These are phyloP conservation scores for Thaleichthys pacificus DNA, from an alignment of 2,797 vertebrate species.

Conservation along the genomic window DNA sequence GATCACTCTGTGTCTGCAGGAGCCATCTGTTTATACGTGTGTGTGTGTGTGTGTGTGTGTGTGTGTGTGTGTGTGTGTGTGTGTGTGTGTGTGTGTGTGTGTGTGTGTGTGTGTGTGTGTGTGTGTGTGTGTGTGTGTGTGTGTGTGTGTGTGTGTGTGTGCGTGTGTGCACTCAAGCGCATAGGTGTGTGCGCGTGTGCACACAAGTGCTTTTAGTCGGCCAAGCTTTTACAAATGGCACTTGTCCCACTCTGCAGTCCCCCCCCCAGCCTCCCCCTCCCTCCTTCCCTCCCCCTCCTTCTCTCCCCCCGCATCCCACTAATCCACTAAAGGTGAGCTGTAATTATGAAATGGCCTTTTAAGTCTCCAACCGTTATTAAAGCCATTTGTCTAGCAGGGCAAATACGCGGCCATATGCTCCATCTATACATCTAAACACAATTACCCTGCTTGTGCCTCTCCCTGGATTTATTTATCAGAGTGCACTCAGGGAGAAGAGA, in stretches of 20 bases:
- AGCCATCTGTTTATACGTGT: constrained; percentile 25
- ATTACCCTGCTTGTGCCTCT: constrained; percentile 52
- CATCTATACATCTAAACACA: constrained; percentile 59
- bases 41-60: neutral
- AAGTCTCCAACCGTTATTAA: constrained; percentile 63
- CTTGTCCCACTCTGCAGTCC: constrained; percentile 22
- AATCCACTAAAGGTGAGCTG: constrained; percentile 59
- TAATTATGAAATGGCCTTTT: constrained; percentile 70
- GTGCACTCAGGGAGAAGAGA: constrained; percentile 35
- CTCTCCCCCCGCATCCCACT: constrained; percentile 29
- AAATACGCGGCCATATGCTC: constrained; percentile 37
- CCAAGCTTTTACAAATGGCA: constrained; percentile 46
- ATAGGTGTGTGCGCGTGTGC: neutral
- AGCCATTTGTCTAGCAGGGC: constrained; percentile 53
- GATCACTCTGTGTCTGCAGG: constrained; percentile 19
- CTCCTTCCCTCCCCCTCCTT: constrained; percentile 22
- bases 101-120: no score
- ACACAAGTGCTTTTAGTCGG: constrained; percentile 17
- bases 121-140: no score
- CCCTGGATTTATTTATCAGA: constrained; percentile 42
- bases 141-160: constrained; percentile 1
- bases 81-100: no score
- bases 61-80: neutral
- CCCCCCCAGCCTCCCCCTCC: neutral
- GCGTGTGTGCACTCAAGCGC: neutral